Evolutionary conservation across 1,140 invertebrate species (phyloP).

Genomic region (Orchestia grillus): DNA sequence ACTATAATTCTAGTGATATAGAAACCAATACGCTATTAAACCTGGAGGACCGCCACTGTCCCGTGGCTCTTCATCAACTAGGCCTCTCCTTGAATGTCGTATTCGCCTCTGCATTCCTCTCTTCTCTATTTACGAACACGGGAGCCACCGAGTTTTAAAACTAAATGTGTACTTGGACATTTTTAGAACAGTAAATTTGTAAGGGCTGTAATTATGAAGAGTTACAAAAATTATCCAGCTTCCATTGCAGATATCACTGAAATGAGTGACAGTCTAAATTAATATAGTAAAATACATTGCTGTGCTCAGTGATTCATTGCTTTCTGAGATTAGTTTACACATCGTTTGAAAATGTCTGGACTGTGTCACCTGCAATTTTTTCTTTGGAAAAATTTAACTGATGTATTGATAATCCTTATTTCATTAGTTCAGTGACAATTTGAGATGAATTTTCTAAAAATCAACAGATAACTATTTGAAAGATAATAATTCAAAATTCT

Average conservation of each 20-base stretch:
- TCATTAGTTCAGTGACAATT: not conserved
- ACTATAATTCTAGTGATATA: conserved; percentile 31
- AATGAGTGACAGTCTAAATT: not conserved
- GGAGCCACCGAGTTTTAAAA: not conserved
- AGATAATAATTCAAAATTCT: no score
- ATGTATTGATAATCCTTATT: not conserved
- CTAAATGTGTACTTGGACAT: not conserved
- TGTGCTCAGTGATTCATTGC: not conserved
- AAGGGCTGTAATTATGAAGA: no score
- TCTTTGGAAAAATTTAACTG: not conserved
- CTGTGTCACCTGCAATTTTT: not conserved
- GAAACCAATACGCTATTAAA: conserved; percentile 35
- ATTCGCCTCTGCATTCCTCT: not conserved
- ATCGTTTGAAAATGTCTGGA: not conserved
- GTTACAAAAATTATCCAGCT: not conserved
- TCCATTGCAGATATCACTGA: not conserved
- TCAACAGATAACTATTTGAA: not conserved
- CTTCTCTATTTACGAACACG: not conserved
- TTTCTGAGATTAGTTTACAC: not conserved
- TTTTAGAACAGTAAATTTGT: not conserved
- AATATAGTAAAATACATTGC: not conserved
- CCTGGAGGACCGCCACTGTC: not conserved
- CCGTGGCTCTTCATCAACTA: not conserved
- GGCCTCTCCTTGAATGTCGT: not conserved
- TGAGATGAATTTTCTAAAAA: not conserved